These are phyloP conservation scores for Heliocidaris erythrogramma DNA, from an alignment of 35 echinoderm and acorn worm species.

Conservation along the genomic window DNA sequence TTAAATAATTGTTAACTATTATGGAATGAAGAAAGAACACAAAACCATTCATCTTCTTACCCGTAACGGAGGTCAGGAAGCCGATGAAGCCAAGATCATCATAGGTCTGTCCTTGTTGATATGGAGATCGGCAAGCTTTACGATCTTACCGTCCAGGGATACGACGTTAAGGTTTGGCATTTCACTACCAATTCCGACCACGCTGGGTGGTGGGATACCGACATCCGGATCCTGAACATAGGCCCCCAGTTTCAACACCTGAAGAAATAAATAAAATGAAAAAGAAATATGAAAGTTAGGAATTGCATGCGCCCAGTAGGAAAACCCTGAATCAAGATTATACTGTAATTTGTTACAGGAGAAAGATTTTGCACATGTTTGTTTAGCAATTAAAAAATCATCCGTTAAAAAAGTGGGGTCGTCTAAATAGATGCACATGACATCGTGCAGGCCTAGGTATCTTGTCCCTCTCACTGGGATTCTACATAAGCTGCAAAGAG, in stretches of 20 bases:
- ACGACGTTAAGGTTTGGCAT: slow-evolving; percentile 50
- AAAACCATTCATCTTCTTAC: slow-evolving; percentile 26
- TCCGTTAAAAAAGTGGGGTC: no score
- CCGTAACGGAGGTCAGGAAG: slow-evolving; percentile 82
- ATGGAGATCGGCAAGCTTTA: slow-evolving; percentile 51
- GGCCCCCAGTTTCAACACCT: not conserved
- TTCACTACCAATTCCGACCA: not conserved
- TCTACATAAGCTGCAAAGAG: no score
- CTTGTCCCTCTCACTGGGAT: no score
- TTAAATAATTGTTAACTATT: not conserved
- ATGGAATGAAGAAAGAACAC: not conserved
- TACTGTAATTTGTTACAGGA: no score
- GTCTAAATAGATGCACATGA: no score
- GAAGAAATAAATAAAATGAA: not conserved
- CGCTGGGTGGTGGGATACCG: not conserved
- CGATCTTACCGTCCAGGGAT: slow-evolving; percentile 28
- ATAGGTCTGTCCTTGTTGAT: slow-evolving; percentile 69
- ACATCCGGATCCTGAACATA: not conserved
- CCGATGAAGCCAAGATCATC: slow-evolving; percentile 70
- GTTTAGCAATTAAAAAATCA: no score
- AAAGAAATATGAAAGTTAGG: not conserved
- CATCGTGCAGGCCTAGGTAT: no score
- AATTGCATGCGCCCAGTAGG: no score
- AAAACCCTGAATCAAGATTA: no score
- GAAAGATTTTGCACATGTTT: no score